Conservation (phyloP, 2,797 vertebrate genomes). For the Pipistrellus pygmaeus region DNA sequence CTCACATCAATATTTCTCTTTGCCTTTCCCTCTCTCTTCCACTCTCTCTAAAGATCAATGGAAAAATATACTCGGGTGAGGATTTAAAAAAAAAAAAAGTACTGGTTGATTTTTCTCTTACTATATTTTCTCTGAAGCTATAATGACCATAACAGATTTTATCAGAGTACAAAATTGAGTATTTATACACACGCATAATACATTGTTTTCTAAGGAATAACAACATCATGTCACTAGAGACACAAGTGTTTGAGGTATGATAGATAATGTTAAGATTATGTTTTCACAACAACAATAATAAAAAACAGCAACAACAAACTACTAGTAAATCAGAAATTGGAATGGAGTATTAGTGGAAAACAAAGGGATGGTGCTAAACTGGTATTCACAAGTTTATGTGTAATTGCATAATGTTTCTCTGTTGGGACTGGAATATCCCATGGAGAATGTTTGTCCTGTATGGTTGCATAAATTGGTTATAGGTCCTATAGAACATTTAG, state of each 20-base stretch:
- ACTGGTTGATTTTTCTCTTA: background rate
- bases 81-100: background rate
- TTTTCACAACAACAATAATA: background rate
- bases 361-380: background rate
- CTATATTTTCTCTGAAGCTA: slow-evolving; percentile 39
- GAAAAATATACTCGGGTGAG: too few relatives aligned
- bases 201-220: slow-evolving; percentile 17
- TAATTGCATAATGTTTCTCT: background rate
- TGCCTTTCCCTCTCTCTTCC: too few relatives aligned
- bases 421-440: background rate
- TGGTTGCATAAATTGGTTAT: background rate
- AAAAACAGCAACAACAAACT: background rate
- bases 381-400: background rate
- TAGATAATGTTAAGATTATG: background rate
- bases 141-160: background rate
- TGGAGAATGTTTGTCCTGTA: background rate
- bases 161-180: background rate
- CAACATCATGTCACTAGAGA: background rate
- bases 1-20: too few relatives aligned
- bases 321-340: background rate
- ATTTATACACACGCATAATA: background rate
- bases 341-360: background rate
- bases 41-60: too few relatives aligned
- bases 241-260: background rate
- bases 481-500: background rate